Evolutionary conservation across 2,888 invertebrate species (phyloP).

Genomic region (Papilio gigon): DNA sequence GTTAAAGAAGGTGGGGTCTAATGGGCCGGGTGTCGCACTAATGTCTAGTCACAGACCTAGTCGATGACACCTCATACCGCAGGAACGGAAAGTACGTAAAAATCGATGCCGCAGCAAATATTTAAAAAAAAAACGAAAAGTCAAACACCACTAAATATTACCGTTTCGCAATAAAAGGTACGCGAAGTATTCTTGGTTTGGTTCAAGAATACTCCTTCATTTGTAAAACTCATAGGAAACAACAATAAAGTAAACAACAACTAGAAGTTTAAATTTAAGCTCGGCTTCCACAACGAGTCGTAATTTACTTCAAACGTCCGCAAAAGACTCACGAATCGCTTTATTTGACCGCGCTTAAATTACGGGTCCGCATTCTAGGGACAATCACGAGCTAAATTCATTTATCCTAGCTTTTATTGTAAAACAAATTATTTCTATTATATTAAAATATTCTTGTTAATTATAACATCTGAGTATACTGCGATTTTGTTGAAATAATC

Average conservation of each 20-base stretch:
- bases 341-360: conserved; percentile 35
- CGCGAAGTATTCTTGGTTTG: too few species aligned
- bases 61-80: too few species aligned
- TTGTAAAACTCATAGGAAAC: neutral
- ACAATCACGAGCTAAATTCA: conserved; percentile 16
- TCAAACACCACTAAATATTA: too few species aligned
- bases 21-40: too few species aligned
- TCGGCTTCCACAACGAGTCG: conserved; percentile 18
- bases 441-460: neutral
- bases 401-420: conserved; percentile 2
- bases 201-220: too few species aligned
- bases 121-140: neutral
- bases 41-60: too few species aligned
- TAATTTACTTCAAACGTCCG: conserved; percentile 35
- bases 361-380: conserved; percentile 18
- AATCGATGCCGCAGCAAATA: too few species aligned
- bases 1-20: too few species aligned
- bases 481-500: too few species aligned
- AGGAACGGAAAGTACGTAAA: too few species aligned
- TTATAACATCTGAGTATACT: neutral
- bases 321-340: conserved; percentile 34
- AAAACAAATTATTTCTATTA: neutral
- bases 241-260: conserved; percentile 2
- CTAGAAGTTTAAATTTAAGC: conserved; percentile 31
- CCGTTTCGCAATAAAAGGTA: too few species aligned